Evolutionary conservation across 2,113 vertebrate genomes (phyloP).

Genomic region (Melanostigma gelatinosum): DNA sequence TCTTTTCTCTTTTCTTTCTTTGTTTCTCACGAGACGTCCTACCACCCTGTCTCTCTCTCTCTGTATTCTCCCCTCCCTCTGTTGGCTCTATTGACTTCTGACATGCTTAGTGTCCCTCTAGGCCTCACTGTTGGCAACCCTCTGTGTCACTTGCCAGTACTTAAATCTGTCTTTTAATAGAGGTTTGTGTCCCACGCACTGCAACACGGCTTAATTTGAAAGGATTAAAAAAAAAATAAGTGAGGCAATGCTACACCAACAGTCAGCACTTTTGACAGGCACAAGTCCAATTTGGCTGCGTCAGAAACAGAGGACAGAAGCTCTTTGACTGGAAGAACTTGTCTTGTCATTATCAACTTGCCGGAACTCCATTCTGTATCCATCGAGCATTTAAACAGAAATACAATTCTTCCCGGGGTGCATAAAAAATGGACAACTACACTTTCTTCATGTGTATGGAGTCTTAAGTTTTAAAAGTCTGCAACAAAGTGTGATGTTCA

Average conservation of each 20-base stretch:
- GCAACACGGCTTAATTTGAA: background rate
- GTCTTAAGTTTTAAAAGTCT: conserved; percentile 27
- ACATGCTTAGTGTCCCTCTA: conserved; percentile 56
- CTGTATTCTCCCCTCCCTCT: conserved; percentile 22
- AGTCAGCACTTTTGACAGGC: conserved; percentile 6
- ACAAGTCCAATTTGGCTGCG: background rate
- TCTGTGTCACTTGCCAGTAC: conserved; percentile 32
- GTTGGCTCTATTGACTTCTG: conserved; percentile 48
- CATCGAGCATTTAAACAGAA: background rate
- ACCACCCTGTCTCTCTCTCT: background rate
- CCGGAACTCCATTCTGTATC: background rate
- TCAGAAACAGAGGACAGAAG: background rate
- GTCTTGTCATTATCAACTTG: conserved; percentile 10
- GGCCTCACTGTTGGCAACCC: conserved; percentile 66
- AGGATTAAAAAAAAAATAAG: background rate
- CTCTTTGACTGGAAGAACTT: conserved; percentile 1
- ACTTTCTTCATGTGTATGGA: background rate
- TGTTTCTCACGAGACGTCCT: conserved; percentile 8
- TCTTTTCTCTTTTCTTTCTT: conserved; percentile 17
- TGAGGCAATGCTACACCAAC: background rate
- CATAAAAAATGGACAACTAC: background rate
- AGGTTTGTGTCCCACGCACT: background rate
- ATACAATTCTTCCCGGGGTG: background rate
- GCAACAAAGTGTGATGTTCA: conserved; percentile 18
- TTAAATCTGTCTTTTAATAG: conserved; percentile 19